These are phyloP conservation scores for Narcine bancroftii DNA, from an alignment of 2,113 vertebrate genomes.

Conservation along the genomic window DNA sequence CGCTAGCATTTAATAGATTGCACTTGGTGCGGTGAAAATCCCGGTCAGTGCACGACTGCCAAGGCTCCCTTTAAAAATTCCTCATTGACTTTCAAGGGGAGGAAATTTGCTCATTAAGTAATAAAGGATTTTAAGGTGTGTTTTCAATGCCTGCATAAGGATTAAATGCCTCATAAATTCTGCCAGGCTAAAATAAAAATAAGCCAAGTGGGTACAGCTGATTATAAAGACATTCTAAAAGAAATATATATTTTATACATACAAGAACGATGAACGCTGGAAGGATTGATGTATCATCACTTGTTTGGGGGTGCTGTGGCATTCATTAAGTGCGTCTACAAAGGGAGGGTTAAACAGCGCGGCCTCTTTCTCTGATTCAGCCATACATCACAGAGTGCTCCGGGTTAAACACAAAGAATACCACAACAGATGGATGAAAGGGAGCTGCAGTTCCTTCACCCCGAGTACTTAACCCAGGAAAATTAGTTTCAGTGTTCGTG, in stretches of 20 bases:
- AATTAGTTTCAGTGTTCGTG: constrained; percentile 50
- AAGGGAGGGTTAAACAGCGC: constrained; percentile 50
- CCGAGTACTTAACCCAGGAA: constrained; percentile 53
- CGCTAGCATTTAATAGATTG: not conserved
- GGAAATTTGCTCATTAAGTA: not conserved
- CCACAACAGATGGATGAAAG: constrained; percentile 48
- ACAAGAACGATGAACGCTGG: constrained; percentile 39
- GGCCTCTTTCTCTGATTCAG: constrained; percentile 49
- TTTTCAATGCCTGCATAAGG: not conserved
- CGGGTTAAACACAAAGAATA: constrained; percentile 46
- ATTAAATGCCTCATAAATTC: constrained; percentile 10
- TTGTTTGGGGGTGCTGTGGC: constrained; percentile 55
- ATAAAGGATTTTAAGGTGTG: not conserved
- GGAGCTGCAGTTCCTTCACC: constrained; percentile 52
- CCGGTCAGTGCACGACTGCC: not conserved
- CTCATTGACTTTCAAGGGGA: not conserved
- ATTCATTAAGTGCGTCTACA: constrained; percentile 59
- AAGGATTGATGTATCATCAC: constrained; percentile 54
- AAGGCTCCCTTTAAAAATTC: not conserved
- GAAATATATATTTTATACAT: constrained; percentile 1
- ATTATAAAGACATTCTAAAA: not conserved
- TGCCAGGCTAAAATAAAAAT: not conserved
- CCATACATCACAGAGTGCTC: constrained; percentile 45
- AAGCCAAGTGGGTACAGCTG: not conserved
- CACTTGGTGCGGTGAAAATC: not conserved